Evolutionary conservation across 2,888 invertebrate genomes (phyloP).

Genomic region (Sclerodermus sp.): DNA sequence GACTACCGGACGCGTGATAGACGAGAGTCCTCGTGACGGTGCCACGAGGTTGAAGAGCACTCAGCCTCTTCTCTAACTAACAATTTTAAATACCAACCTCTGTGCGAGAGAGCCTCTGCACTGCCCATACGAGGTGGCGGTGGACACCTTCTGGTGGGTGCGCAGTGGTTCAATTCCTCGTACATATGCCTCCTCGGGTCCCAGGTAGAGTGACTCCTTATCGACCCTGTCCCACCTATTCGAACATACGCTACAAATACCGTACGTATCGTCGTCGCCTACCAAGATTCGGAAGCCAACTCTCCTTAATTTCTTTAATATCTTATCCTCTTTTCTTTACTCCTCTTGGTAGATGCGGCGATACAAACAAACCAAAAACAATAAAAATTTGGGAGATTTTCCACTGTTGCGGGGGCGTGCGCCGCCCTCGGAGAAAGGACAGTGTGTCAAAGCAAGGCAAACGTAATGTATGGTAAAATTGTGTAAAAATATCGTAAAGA

Average conservation of each 20-base stretch:
- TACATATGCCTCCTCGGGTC: slow-evolving; percentile 88
- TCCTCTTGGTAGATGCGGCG: too few relatives aligned
- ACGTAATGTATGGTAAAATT: too few relatives aligned
- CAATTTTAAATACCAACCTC: slow-evolving; percentile 49
- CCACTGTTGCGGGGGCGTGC: too few relatives aligned
- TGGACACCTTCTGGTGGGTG: slow-evolving; percentile 58
- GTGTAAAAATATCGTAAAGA: too few relatives aligned
- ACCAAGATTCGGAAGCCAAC: slow-evolving; percentile 40
- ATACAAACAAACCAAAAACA: too few relatives aligned
- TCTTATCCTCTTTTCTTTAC: too few relatives aligned
- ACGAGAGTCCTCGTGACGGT: slow-evolving; percentile 22
- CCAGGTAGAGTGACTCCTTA: slow-evolving; percentile 77
- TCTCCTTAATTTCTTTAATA: too few relatives aligned
- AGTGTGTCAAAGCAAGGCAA: too few relatives aligned
- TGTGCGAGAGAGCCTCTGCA: slow-evolving; percentile 57
- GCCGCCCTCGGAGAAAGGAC: too few relatives aligned
- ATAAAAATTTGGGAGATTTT: too few relatives aligned
- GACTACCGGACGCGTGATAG: slow-evolving; percentile 6
- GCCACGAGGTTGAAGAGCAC: slow-evolving; percentile 6
- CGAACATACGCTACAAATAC: slow-evolving; percentile 44
- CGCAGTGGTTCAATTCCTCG: slow-evolving; percentile 77
- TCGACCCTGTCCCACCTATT: slow-evolving; percentile 59
- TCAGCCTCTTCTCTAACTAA: too few relatives aligned
- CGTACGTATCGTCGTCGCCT: slow-evolving; percentile 50
- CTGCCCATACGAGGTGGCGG: slow-evolving; percentile 62